phyloP scores from a whole-genome alignment of 1,140 invertebrate species.

The Hylaeus anthracinus region DNA sequence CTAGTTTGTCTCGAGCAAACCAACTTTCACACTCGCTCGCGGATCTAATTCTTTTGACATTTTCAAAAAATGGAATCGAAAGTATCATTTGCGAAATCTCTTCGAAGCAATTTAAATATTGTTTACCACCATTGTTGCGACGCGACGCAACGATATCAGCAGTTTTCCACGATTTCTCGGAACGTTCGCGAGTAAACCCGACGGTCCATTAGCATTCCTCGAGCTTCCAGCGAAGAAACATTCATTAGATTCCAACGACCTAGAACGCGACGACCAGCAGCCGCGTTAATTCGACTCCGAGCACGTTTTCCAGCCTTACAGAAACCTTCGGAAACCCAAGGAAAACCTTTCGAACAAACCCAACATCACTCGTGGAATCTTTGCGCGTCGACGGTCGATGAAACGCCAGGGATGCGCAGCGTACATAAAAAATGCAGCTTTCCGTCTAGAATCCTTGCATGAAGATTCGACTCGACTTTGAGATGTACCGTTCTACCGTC shows the following conservation, averaged over 20 bases:
- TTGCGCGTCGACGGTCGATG: constrained; percentile 51
- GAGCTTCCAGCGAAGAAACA: background rate
- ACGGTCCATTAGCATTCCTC: background rate
- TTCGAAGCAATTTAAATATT: too few relatives aligned
- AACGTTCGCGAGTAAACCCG: background rate
- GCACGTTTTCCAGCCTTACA: background rate
- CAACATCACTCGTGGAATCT: constrained; percentile 33
- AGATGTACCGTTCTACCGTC: background rate
- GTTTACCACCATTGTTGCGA: too few relatives aligned
- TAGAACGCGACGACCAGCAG: background rate
- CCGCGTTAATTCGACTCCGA: background rate
- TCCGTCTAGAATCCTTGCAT: background rate
- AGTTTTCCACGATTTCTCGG: background rate
- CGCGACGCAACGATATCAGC: too few relatives aligned
- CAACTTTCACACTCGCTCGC: too few relatives aligned
- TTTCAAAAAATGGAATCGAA: too few relatives aligned
- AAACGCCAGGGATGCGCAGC: constrained; percentile 16
- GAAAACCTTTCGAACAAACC: constrained; percentile 20
- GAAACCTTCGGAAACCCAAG: background rate
- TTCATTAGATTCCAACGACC: background rate
- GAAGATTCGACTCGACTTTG: background rate
- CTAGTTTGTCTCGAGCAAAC: too few relatives aligned
- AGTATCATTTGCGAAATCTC: too few relatives aligned
- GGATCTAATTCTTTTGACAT: too few relatives aligned
- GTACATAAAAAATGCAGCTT: constrained; percentile 53